phyloP scores from a whole-genome alignment of 2,888 invertebrate genomes.

The Ypsolopha scabrella region DNA sequence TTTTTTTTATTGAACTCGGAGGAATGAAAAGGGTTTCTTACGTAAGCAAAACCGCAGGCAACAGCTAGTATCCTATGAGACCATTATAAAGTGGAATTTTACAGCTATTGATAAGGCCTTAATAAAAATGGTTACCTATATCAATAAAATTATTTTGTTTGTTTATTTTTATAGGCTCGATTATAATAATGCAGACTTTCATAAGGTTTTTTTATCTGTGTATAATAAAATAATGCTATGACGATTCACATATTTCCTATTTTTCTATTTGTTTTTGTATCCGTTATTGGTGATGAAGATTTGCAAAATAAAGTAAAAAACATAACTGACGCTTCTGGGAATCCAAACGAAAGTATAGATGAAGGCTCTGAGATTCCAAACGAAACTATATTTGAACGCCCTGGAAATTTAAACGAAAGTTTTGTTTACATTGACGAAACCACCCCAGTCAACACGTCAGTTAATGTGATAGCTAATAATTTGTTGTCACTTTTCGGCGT shows the following conservation, averaged over 20 bases:
- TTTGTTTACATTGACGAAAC: no score
- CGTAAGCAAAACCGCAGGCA: no score
- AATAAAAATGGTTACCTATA: background rate
- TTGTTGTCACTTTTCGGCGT: constrained; percentile 19
- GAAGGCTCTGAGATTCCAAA: no score
- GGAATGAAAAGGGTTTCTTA: no score
- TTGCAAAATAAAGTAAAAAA: background rate
- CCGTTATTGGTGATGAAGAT: background rate
- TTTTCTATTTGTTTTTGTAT: background rate
- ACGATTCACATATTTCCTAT: background rate
- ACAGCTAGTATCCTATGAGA: no score
- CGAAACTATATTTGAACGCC: no score
- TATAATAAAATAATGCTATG: background rate
- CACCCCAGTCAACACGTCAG: constrained; percentile 5
- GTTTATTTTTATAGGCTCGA: background rate
- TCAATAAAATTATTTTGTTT: constrained; percentile 4
- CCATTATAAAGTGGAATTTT: no score
- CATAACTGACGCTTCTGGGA: background rate
- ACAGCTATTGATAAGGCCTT: no score
- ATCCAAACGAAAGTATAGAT: no score
- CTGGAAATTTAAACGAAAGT: no score
- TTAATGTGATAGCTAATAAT: constrained; percentile 20
- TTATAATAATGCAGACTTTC: background rate
- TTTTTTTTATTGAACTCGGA: no score
- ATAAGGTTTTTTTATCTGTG: no score